phyloP scores from a whole-genome alignment of 2,888 invertebrate species.

The Rhodophaea formosa region DNA sequence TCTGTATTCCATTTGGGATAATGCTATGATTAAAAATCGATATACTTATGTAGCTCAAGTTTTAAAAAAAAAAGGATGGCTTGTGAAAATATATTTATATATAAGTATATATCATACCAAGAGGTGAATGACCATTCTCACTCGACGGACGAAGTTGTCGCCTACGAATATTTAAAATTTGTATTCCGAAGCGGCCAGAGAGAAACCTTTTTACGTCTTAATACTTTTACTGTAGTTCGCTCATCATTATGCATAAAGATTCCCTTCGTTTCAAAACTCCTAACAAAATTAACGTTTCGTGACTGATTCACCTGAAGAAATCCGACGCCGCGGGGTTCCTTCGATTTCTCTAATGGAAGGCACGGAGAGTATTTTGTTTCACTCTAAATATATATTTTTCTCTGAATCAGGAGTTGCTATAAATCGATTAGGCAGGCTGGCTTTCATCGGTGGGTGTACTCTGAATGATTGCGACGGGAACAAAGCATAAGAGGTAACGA shows the following conservation, averaged over 20 bases:
- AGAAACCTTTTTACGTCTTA: conserved; percentile 4
- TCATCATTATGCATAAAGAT: conserved; percentile 21
- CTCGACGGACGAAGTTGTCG: neutral
- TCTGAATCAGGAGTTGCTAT: conserved; percentile 48
- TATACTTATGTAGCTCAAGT: too few relatives aligned
- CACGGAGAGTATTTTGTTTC: conserved; percentile 47
- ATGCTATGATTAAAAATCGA: too few relatives aligned
- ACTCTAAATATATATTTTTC: conserved; percentile 54
- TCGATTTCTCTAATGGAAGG: conserved; percentile 45
- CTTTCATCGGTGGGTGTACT: conserved; percentile 59
- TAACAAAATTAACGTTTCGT: conserved; percentile 21
- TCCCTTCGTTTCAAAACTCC: conserved; percentile 17
- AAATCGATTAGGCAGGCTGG: conserved; percentile 70
- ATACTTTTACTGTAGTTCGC: conserved; percentile 10
- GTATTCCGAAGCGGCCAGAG: neutral
- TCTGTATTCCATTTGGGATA: too few relatives aligned
- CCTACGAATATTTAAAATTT: neutral
- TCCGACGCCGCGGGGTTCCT: conserved; percentile 29
- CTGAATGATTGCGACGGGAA: conserved; percentile 47
- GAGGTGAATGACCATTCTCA: too few relatives aligned
- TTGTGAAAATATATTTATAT: too few relatives aligned
- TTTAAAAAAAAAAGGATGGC: too few relatives aligned
- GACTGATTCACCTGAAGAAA: conserved; percentile 25
- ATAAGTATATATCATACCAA: too few relatives aligned
- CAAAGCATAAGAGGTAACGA: conserved; percentile 28